Evolutionary conservation across 2,888 invertebrate genomes (phyloP), one percentile per base, ranked within the genome.

Genomic region (Ariolimax columbianus): DNA sequence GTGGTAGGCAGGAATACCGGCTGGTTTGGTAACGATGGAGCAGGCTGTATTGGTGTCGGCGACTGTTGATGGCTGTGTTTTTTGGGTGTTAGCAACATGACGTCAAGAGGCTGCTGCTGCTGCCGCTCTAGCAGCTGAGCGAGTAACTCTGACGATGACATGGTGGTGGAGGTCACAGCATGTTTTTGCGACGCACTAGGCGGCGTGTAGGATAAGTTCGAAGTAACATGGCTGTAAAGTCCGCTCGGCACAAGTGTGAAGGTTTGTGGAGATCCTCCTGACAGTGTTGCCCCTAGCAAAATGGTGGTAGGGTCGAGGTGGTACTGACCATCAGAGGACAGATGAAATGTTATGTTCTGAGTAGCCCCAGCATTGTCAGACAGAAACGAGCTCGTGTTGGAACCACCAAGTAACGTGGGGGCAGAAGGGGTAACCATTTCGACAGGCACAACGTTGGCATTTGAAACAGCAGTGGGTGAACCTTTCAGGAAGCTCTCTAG

Each of bases 61-160:
- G 70, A 40, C 33, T 75, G 75, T 51, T 83, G 77, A n/a, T 14
- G 38, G 23, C 30, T 26, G 26, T 43, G 43, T 55, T 51, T 83
- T 51, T 47, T 83, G n/a, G 19, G 38, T 30, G 72, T 70, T n/a
- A n/a, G n/a, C 51, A 70, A 38, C 75, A 75, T 33, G 38, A 73
- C 82, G 33, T 84, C 77, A 30, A 75, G 80, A 38, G 80, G 86
- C 19, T 43, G 43, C 43, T 75, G 75, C 68, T 87, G 88, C 47
- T 85, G 83, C 72, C 83, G 86, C 82, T 87, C 63, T 59, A 77
- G 72, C 43, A 70, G 40, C 68, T 80, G 84, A 17, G 55, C 26
- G 17, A 79, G 84, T 33, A 84, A 11, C 6, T 83, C 83, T 47
- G 77, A 30, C 1, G 72, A 33, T 36, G 80, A 80, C 17, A 38